Conservation (phyloP, 92 coral and sea anemone species). For the Hydrozoanthus gracilis region DNA sequence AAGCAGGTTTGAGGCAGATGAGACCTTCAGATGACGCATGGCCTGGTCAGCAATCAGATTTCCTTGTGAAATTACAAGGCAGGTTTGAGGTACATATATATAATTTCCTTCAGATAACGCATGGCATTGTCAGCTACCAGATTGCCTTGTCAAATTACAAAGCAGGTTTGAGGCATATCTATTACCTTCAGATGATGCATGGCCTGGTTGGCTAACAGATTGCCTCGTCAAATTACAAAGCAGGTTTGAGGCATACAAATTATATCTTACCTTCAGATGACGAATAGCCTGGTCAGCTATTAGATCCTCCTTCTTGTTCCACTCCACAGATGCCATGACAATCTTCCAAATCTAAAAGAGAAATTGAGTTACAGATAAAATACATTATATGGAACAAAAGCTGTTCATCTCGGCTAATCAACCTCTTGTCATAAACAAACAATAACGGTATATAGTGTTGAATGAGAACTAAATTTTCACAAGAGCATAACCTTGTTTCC, state of each 20-base stretch:
- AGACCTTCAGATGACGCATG: too few relatives aligned
- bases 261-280: conserved; percentile 51
- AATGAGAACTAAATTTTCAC: too few relatives aligned
- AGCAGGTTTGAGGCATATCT: too few relatives aligned
- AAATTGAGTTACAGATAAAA: neutral
- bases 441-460: too few relatives aligned
- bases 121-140: neutral
- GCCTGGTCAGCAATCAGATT: neutral
- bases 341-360: conserved; percentile 85
- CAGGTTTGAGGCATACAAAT: too few relatives aligned
- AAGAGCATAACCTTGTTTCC: too few relatives aligned
- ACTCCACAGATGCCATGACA: conserved; percentile 90
- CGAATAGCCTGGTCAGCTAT: conserved; percentile 95
- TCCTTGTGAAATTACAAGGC: too few relatives aligned
- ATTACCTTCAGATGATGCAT: neutral
- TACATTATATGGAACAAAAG: neutral
- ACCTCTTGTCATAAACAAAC: neutral
- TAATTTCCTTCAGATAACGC: too few relatives aligned
- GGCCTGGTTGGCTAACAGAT: neutral
- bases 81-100: too few relatives aligned
- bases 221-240: too few relatives aligned
- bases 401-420: neutral
- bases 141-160: neutral
- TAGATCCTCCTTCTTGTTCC: conserved; percentile 99
- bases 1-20: too few relatives aligned